Evolutionary conservation across 92 coral and sea anemone species (phyloP).

Genomic region (Parazoanthus swiftii): DNA sequence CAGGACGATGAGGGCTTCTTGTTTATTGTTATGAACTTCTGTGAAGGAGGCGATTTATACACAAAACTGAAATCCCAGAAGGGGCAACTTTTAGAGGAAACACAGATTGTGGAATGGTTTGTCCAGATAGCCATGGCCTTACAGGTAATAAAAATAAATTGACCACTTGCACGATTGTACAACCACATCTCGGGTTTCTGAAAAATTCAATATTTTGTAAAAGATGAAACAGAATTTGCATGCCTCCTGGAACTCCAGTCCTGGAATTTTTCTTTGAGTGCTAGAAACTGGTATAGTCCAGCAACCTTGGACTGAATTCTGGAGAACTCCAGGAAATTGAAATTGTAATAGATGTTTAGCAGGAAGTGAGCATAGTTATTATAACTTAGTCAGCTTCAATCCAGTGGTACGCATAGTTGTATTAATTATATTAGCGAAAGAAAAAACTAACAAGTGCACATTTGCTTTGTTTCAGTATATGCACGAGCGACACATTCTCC

Average conservation of each 20-base stretch:
- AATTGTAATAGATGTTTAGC: no score
- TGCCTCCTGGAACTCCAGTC: no score
- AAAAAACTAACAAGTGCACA: not conserved
- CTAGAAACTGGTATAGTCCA: no score
- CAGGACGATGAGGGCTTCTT: slow-evolving; percentile 84
- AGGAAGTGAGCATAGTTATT: no score
- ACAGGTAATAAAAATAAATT: slow-evolving; percentile 62
- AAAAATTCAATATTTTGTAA: no score
- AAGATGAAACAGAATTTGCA: no score
- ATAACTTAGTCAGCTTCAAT: no score
- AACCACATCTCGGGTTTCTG: not conserved
- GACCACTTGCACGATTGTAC: not conserved
- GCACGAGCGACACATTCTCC: slow-evolving; percentile 93
- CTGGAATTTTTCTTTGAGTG: no score
- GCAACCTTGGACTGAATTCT: no score
- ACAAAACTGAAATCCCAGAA: slow-evolving; percentile 82
- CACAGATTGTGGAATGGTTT: slow-evolving; percentile 98
- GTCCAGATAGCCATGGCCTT: slow-evolving; percentile 99
- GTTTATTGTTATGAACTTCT: slow-evolving; percentile 93
- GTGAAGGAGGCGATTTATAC: slow-evolving; percentile 98
- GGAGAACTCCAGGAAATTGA: no score
- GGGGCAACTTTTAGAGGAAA: slow-evolving; percentile 76
- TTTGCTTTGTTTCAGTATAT: slow-evolving; percentile 65
- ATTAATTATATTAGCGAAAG: not conserved
- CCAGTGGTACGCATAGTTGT: no score